These are phyloP conservation scores for Motacilla tschutschensis DNA, from an alignment of 2,113 vertebrate genomes.

Conservation along the genomic window DNA sequence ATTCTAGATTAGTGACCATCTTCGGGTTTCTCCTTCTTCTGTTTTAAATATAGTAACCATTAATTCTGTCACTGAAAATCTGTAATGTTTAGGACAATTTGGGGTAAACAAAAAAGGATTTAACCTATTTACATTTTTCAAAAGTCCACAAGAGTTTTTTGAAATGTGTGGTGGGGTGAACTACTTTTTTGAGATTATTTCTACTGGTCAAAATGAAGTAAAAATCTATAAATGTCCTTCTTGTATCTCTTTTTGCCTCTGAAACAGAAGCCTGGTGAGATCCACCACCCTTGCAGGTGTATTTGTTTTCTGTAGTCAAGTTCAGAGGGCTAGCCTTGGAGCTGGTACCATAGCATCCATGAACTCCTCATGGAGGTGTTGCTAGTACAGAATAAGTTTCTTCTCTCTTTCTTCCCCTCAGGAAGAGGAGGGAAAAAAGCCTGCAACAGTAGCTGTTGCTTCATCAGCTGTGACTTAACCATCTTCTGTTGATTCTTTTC, in stretches of 20 bases:
- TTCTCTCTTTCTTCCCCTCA: background rate
- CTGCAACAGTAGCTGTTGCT: background rate
- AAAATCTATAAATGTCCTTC: background rate
- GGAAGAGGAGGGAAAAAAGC: accelerated
- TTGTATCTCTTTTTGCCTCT: background rate
- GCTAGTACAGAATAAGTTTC: background rate
- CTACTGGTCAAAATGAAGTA: background rate
- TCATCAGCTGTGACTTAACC: background rate
- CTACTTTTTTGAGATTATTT: background rate
- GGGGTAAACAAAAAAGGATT: background rate
- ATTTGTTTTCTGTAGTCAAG: background rate
- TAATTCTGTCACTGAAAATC: background rate
- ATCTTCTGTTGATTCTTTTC: background rate
- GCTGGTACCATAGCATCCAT: background rate
- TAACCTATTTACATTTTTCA: background rate
- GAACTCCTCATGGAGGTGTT: background rate
- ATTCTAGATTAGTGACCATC: background rate
- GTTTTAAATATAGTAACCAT: background rate
- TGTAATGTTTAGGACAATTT: background rate
- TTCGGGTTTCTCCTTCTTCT: background rate
- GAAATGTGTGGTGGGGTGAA: background rate
- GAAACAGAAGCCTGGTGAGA: background rate
- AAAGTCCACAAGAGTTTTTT: background rate
- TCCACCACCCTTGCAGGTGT: background rate
- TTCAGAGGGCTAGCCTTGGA: background rate